These are phyloP conservation scores for Drosophila paranaensis DNA, from an alignment of 2,888 invertebrate species.

Conservation along the genomic window DNA sequence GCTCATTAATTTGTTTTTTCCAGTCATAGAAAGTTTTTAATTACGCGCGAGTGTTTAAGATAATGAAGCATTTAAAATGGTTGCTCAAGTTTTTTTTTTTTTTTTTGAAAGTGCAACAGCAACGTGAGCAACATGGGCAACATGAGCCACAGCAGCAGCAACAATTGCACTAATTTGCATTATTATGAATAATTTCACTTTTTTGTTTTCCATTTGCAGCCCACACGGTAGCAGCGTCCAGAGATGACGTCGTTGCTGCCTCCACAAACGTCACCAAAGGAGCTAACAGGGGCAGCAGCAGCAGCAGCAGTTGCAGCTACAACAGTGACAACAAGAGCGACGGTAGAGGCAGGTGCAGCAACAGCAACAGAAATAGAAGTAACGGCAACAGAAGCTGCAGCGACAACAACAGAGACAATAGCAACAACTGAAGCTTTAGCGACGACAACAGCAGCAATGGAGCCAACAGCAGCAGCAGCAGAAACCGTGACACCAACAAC, in stretches of 20 bases:
- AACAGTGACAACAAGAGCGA: background rate
- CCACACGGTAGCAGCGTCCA: constrained; percentile 16
- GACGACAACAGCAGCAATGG: background rate
- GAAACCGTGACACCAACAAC: constrained; percentile 5
- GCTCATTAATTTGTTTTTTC: constrained; percentile 61
- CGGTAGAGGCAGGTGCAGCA: background rate
- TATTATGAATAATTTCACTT: constrained; percentile 34
- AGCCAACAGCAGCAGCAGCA: background rate
- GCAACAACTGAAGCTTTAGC: constrained; percentile 13
- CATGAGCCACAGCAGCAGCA: background rate
- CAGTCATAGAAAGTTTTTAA: constrained; percentile 73
- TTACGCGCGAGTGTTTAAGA: constrained; percentile 64
- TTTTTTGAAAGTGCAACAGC: constrained; percentile 70
- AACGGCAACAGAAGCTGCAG: background rate
- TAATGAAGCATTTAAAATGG: constrained; percentile 73
- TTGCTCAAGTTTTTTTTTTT: constrained; percentile 23
- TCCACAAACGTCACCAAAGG: constrained; percentile 49
- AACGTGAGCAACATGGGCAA: background rate
- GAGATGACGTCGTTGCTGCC: constrained; percentile 52
- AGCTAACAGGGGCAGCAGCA: constrained; percentile 20
- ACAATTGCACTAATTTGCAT: constrained; percentile 65
- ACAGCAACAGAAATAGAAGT: background rate
- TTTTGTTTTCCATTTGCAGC: constrained; percentile 50
- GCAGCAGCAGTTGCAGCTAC: constrained; percentile 17
- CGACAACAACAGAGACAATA: constrained; percentile 19